These are phyloP conservation scores for Buceros bicornis DNA, from an alignment of 2,797 vertebrate species.

Conservation along the genomic window DNA sequence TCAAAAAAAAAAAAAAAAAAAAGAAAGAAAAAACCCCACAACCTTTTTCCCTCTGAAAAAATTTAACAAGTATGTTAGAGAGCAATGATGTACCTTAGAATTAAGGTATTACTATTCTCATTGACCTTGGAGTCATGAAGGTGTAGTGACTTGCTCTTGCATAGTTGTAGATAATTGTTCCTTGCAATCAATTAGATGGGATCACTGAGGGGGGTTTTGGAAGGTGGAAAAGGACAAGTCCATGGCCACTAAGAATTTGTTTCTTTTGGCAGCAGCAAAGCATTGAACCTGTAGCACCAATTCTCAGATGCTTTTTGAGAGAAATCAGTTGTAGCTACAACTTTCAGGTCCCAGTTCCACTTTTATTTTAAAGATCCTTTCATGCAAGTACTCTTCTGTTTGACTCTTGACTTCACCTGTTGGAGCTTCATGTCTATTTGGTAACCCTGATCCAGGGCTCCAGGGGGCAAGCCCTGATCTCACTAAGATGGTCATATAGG, in stretches of 20 bases:
- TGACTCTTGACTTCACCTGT: not conserved
- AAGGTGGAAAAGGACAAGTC: not conserved
- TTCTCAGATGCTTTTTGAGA: not conserved
- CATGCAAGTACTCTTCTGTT: not conserved
- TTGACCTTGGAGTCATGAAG: not conserved
- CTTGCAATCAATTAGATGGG: not conserved
- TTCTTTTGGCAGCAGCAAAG: not conserved
- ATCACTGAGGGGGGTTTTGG: not conserved
- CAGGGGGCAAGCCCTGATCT: not conserved
- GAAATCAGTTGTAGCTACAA: not conserved
- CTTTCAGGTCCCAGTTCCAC: not conserved
- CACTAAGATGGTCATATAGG: not conserved
- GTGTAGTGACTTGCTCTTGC: not conserved
- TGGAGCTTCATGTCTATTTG: not conserved
- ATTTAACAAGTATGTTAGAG: not conserved
- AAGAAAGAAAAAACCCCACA: no score
- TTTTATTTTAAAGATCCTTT: not conserved
- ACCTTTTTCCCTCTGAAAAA: not conserved
- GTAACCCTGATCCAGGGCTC: not conserved
- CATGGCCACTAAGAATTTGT: accelerated
- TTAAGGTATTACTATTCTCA: not conserved
- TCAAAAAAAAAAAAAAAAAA: no score
- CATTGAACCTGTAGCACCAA: not conserved
- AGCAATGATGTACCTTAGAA: not conserved
- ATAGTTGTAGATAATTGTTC: not conserved